Evolutionary conservation across 2,888 invertebrate species (phyloP), one percentile per base, ranked within the genome.

Genomic region (Eudasyphora cyanicolor): DNA sequence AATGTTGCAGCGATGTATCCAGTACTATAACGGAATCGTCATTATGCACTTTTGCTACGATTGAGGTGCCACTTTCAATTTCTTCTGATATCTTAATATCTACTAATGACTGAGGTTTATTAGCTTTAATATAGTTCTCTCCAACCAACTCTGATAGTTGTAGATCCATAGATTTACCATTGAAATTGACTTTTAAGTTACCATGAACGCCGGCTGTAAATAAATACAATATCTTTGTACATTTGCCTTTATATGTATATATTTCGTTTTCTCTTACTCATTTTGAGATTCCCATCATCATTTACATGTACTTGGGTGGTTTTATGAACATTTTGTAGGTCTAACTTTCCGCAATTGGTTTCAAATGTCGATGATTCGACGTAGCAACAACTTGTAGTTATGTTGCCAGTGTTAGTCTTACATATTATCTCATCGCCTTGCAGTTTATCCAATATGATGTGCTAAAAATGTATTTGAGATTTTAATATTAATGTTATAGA

Each of bases 291-390:
- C 3, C 90, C 92, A n/a, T 88, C 82, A 69, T 90, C 82, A 12
- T 89, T 86, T 2, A 92, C 86, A 71, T 87, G 83, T 14, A 92
- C 88, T 74, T 89, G 87, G 1, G 89, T 87, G 8, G 80, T 86
- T 79, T 92, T 92, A 82, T 92, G 92, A 0, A 92, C 89, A 84
- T 92, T 92, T 29, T 89, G 89, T 0, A 92, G 86, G 12, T 89
- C 87, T 81, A 92, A 77, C 10, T 84, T 83, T 0, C 92, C 92
- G 4, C 86, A 88, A 35, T 88, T 86, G 0, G 92, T 92, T 51
- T 88, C 87, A 85, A 92, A 92, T 76, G 88, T 89, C 0, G 91
- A 91, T 4, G 86, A 85, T 62, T 91, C 90, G 0, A 90, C 90
- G 81, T 92, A 92, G 67, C 91, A 91, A 19, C 89, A 90, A 76